Percentiles rank a stretch among this genome's conserved stretches.
These are phyloP conservation scores for Drosophila persimilis DNA, from an alignment of 1,140 invertebrate genomes.

Conservation along the genomic window DNA sequence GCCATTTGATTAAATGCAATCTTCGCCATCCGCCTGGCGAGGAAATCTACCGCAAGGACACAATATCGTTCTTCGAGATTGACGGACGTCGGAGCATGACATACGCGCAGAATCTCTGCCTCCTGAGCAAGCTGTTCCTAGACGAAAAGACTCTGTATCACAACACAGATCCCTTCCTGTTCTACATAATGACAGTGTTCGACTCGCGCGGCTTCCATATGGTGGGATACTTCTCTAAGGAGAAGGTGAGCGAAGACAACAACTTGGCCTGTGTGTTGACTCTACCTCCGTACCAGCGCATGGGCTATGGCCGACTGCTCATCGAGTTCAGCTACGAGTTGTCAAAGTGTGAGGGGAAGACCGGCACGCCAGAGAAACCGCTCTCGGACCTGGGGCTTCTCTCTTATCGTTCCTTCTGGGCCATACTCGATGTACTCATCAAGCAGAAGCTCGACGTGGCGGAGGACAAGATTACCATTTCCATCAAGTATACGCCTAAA, in stretches of 20 bases:
- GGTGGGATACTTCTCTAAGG: slow-evolving; percentile 99
- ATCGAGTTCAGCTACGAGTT: slow-evolving; percentile 99
- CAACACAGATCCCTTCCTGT: slow-evolving; percentile 99
- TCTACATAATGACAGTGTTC: slow-evolving; percentile 99
- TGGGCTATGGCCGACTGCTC: slow-evolving; percentile 98
- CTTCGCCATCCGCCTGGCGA: slow-evolving; percentile 98
- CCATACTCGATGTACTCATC: slow-evolving; percentile 95
- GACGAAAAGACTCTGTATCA: slow-evolving; percentile 99
- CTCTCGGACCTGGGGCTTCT: slow-evolving; percentile 96
- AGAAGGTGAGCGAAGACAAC: slow-evolving; percentile 99
- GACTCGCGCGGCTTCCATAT: slow-evolving; percentile 96
- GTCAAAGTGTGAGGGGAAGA: slow-evolving; percentile 98
- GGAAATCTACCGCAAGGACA: slow-evolving; percentile 98
- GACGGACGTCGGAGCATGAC: slow-evolving; percentile 99
- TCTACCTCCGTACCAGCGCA: slow-evolving; percentile 98
- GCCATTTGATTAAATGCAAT: slow-evolving; percentile 97
- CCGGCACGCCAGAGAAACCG: slow-evolving; percentile 97
- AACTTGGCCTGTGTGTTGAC: slow-evolving; percentile 99
- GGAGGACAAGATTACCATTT: slow-evolving; percentile 96
- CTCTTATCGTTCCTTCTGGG: slow-evolving; percentile 97
- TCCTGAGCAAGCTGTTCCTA: slow-evolving; percentile 98
- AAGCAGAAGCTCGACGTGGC: slow-evolving; percentile 91
- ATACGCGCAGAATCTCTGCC: slow-evolving; percentile 99
- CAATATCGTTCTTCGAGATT: slow-evolving; percentile 99
- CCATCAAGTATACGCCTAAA: slow-evolving; percentile 91